Conservation (phyloP, 2,888 invertebrate species). For the Atethmia centrago region DNA sequence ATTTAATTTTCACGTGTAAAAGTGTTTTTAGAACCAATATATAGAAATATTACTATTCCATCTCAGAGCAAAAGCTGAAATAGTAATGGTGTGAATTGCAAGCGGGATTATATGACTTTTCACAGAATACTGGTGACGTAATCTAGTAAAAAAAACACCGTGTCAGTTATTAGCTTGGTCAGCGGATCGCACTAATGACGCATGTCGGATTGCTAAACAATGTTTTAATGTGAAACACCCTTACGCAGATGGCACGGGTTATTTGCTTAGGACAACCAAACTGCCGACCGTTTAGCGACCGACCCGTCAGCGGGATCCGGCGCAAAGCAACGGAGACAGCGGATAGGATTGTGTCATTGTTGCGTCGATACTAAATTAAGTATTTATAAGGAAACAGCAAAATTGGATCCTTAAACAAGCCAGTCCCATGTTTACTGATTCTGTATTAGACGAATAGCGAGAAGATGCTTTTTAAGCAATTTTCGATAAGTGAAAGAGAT, state of each 20-base stretch:
- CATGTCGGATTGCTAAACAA: constrained; percentile 86
- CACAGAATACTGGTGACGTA: constrained; percentile 60
- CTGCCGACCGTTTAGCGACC: constrained; percentile 87
- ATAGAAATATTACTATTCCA: too few relatives aligned
- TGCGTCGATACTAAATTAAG: too few relatives aligned
- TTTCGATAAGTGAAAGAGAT: too few relatives aligned
- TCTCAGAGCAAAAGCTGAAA: not conserved
- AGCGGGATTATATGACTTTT: not conserved
- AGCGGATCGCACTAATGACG: constrained; percentile 85
- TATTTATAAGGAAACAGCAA: too few relatives aligned
- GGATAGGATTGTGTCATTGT: not conserved
- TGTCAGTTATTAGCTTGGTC: constrained; percentile 77
- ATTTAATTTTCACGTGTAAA: too few relatives aligned
- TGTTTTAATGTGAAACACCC: constrained; percentile 88
- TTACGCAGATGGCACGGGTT: constrained; percentile 85
- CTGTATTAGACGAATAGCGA: too few relatives aligned
- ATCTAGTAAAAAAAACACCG: constrained; percentile 79
- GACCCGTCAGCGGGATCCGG: constrained; percentile 69
- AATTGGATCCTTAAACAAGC: too few relatives aligned
- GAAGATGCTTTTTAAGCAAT: too few relatives aligned
- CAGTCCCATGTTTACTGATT: too few relatives aligned
- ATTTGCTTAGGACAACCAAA: constrained; percentile 90
- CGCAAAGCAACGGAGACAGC: constrained; percentile 38
- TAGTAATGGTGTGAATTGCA: not conserved
- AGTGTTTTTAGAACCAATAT: too few relatives aligned